These are phyloP conservation scores for Protosalanx chinensis DNA, from an alignment of 2,797 vertebrate genomes.

Conservation along the genomic window DNA sequence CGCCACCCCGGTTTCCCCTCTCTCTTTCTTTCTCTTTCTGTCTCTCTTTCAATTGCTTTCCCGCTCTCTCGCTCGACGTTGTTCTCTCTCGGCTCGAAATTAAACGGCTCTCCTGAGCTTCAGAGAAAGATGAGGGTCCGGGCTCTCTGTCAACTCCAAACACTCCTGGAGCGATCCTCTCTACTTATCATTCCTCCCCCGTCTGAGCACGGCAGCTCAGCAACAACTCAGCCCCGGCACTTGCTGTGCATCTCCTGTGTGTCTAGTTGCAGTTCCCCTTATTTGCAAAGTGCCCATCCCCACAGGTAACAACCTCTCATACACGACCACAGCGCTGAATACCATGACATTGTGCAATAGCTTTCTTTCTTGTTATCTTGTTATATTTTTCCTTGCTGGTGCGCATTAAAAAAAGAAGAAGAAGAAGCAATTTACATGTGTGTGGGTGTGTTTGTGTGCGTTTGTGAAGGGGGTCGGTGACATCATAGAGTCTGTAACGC, in stretches of 20 bases:
- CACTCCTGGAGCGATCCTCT: too few species aligned
- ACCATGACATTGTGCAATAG: neutral
- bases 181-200: too few species aligned
- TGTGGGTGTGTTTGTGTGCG: constrained; percentile 28
- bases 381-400: neutral
- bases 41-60: neutral
- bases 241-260: too few species aligned
- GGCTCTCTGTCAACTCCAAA: too few species aligned
- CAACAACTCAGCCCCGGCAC: too few species aligned
- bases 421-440: neutral
- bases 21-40: neutral
- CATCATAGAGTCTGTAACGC: constrained; percentile 73
- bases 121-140: constrained; percentile 23
- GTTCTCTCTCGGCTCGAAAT: constrained; percentile 32
- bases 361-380: neutral
- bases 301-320: too few species aligned
- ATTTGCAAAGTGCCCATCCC: too few species aligned
- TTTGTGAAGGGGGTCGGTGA: constrained; percentile 58
- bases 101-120: constrained; percentile 33
- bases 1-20: neutral
- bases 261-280: too few species aligned
- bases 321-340: too few species aligned
- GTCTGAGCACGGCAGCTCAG: too few species aligned
- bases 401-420: too few species aligned
- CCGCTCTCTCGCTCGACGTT: neutral